A percentile compares a stretch with the other conserved stretches of the same genome.
These are phyloP conservation scores for Erinaceus europaeus DNA, from an alignment of 2,113 vertebrate genomes.

Conservation along the genomic window DNA sequence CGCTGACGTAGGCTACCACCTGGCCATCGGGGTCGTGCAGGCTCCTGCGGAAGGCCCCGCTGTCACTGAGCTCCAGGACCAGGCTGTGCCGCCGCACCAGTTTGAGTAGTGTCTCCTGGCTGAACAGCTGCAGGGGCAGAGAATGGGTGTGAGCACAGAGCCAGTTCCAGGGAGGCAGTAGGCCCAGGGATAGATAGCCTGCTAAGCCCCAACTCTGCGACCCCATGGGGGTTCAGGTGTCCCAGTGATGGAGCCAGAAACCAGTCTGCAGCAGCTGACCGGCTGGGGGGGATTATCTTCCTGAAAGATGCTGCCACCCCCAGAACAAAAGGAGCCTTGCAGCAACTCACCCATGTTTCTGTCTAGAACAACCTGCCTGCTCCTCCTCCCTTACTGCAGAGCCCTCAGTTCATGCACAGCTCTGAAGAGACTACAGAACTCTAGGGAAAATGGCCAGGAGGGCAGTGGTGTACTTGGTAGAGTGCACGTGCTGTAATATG, in stretches of 20 bases:
- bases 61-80: slow-evolving; percentile 91
- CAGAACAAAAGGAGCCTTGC: background rate
- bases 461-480: too few species aligned
- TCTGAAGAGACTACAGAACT: too few species aligned
- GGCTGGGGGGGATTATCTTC: background rate
- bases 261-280: background rate
- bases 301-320: background rate
- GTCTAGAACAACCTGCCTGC: background rate
- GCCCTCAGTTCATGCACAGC: too few species aligned
- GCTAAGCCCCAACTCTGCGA: background rate
- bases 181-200: background rate
- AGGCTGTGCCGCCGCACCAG: slow-evolving; percentile 93
- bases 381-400: background rate
- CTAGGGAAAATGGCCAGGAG: background rate
- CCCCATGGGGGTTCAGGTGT: background rate
- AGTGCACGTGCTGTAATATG: too few species aligned
- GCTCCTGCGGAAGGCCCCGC: slow-evolving; percentile 90
- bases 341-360: background rate
- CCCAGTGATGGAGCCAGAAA: background rate
- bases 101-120: slow-evolving; percentile 89
- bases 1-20: slow-evolving; percentile 88
- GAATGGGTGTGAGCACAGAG: background rate
- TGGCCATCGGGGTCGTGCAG: slow-evolving; percentile 92
- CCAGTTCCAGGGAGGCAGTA: background rate
- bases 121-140: slow-evolving; percentile 87